Percentiles rank a stretch among this genome's conserved stretches.
phyloP scores from a whole-genome alignment of 2,888 invertebrate species.

The Lasioglossum figueresi region DNA sequence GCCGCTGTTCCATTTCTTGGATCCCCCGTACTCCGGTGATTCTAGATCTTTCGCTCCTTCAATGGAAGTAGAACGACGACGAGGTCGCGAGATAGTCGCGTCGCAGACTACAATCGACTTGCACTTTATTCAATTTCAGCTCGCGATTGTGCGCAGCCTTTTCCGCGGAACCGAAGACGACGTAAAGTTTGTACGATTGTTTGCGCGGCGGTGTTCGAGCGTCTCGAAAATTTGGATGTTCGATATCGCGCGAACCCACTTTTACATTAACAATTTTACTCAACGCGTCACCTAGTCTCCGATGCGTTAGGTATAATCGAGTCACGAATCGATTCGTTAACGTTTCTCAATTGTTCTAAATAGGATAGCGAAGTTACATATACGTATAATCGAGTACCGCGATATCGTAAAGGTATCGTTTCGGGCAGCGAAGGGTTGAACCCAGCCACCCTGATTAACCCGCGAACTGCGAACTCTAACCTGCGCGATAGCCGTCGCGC shows the following conservation, averaged over 20 bases:
- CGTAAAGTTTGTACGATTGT: neutral
- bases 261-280: neutral
- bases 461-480: no score
- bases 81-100: neutral
- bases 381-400: neutral
- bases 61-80: neutral
- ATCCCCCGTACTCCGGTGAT: neutral
- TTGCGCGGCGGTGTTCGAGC: neutral
- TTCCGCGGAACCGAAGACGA: neutral
- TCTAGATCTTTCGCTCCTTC: neutral
- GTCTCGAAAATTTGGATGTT: no score
- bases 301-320: no score
- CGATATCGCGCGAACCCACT: no score
- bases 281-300: no score
- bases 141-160: neutral
- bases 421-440: no score
- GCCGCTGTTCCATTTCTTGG: neutral
- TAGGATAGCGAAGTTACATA: neutral
- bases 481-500: neutral
- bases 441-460: neutral
- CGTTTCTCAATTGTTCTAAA: neutral
- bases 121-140: conserved; percentile 1
- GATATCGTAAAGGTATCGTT: no score
- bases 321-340: no score
- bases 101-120: neutral